Evolutionary conservation across 1,140 invertebrate species (phyloP).

Genomic region (Pseudomyrmex sp.): DNA sequence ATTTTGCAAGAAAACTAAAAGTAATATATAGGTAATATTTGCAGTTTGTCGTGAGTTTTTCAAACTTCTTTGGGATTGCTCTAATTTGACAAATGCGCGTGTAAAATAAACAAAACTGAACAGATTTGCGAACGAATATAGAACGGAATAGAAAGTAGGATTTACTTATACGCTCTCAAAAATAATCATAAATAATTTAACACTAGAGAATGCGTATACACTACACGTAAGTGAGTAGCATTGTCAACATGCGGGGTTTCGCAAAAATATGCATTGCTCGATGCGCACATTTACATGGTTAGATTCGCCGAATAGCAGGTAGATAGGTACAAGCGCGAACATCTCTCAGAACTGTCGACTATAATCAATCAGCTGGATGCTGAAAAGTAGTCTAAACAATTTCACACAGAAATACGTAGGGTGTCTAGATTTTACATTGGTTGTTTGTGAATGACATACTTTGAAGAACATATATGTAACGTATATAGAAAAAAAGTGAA

Average conservation of each 20-base stretch:
- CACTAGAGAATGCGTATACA: neutral
- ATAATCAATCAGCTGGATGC: slow-evolving; percentile 72
- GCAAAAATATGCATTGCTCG: neutral
- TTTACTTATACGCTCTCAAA: slow-evolving; percentile 25
- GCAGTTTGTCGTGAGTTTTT: slow-evolving; percentile 41
- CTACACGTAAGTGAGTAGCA: neutral
- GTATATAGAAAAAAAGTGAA: too few species aligned
- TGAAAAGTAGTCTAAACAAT: slow-evolving; percentile 70
- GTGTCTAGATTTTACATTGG: slow-evolving; percentile 1
- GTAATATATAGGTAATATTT: slow-evolving; percentile 9
- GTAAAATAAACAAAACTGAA: slow-evolving; percentile 35
- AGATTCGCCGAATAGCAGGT: slow-evolving; percentile 56
- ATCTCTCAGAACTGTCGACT: slow-evolving; percentile 44
- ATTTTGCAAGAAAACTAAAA: slow-evolving; percentile 15
- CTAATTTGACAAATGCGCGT: slow-evolving; percentile 32
- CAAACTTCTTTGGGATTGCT: neutral
- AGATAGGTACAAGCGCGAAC: slow-evolving; percentile 50
- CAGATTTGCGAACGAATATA: slow-evolving; percentile 30
- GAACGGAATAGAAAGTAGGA: slow-evolving; percentile 10
- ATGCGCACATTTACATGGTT: slow-evolving; percentile 6
- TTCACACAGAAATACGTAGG: slow-evolving; percentile 50
- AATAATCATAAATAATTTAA: slow-evolving; percentile 60
- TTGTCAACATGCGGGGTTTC: slow-evolving; percentile 33
- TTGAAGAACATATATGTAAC: neutral
- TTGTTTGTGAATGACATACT: neutral